Percentiles rank a stretch among this genome's conserved stretches.
Conservation (phyloP, 2,113 vertebrate species). For the Arothron firmamentum region DNA sequence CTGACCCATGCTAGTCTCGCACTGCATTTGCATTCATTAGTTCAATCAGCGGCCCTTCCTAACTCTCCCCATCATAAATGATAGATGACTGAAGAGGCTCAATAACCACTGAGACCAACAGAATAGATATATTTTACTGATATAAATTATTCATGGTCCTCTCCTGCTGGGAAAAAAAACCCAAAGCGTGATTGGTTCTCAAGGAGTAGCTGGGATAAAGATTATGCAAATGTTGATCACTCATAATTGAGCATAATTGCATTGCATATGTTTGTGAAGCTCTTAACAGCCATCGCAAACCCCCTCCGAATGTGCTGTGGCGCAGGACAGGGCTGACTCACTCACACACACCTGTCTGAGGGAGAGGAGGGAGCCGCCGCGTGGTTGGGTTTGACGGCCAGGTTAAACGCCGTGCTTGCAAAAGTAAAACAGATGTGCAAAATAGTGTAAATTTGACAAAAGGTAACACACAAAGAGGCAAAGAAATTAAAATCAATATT, state of each 20-base stretch:
- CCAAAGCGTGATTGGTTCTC: conserved; percentile 64
- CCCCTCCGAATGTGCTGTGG: conserved; percentile 37
- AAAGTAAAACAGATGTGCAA: no score
- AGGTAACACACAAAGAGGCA: background rate
- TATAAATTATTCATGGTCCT: conserved; percentile 66
- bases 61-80: conserved; percentile 65
- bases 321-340: conserved; percentile 48
- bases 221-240: conserved; percentile 72
- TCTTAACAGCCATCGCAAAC: conserved; percentile 54
- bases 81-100: conserved; percentile 63
- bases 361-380: conserved; percentile 19
- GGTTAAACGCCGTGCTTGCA: background rate
- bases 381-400: conserved; percentile 18
- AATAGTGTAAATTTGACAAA: no score
- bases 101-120: conserved; percentile 52
- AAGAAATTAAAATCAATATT: no score
- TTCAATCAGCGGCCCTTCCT: conserved; percentile 65
- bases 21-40: conserved; percentile 71
- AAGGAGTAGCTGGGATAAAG: conserved; percentile 63
- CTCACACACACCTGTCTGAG: conserved; percentile 47
- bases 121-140: conserved; percentile 62
- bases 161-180: conserved; percentile 49
- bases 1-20: conserved; percentile 61
- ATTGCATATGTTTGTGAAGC: conserved; percentile 66
- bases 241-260: conserved; percentile 70